These are phyloP conservation scores for Calephelis virginiensis DNA, from an alignment of 1,140 invertebrate species.

Conservation along the genomic window DNA sequence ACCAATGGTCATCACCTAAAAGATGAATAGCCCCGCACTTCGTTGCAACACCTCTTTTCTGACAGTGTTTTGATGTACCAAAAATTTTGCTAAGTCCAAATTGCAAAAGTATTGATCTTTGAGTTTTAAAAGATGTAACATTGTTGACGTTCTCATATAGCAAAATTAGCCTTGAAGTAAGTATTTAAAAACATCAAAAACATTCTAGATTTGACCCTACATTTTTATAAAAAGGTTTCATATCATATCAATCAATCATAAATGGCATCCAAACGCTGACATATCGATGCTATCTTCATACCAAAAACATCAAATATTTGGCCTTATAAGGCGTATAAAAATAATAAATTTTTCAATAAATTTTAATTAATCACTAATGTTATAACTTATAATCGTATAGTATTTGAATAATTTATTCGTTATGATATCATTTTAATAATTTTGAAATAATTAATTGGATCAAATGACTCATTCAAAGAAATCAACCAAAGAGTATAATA, in stretches of 20 bases:
- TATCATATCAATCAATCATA: constrained; percentile 9
- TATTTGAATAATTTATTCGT: not conserved
- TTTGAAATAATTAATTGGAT: not conserved
- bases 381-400: not conserved
- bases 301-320: constrained; percentile 9
- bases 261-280: not conserved
- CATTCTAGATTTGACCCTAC: constrained; percentile 6
- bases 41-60: no score
- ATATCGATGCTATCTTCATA: not conserved
- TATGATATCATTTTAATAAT: not conserved
- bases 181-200: not conserved
- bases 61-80: no score
- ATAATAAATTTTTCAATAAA: not conserved
- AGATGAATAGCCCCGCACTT: no score
- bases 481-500: no score
- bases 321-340: not conserved
- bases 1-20: no score
- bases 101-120: no score
- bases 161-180: no score
- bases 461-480: no score
- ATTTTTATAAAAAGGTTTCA: constrained; percentile 1
- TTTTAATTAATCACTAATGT: not conserved
- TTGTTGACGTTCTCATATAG: no score
- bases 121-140: no score
- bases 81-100: no score